phyloP scores from a whole-genome alignment of 2,113 vertebrate genomes.

The Cyprinodon variegatus region DNA sequence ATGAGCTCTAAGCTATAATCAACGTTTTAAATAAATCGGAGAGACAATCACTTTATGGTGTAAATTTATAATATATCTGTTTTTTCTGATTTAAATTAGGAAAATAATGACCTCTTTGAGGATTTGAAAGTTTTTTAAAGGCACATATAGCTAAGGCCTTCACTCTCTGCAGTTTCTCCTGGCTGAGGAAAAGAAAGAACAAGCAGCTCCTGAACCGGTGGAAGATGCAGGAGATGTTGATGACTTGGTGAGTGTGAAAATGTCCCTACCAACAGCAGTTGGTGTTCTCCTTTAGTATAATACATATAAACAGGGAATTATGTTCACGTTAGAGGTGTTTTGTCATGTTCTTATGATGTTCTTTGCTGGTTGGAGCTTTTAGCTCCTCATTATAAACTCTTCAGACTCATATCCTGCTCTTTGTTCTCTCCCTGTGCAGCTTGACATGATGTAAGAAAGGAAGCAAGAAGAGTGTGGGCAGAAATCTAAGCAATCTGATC shows the following conservation, averaged over 20 bases:
- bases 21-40: background rate
- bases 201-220: conserved; percentile 44
- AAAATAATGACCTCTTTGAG: background rate
- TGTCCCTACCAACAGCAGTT: background rate
- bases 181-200: conserved; percentile 76
- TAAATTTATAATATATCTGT: background rate
- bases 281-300: conserved; percentile 1
- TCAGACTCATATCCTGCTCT: background rate
- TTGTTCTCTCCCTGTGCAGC: conserved; percentile 79
- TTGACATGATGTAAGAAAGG: conserved; percentile 90
- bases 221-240: conserved; percentile 91
- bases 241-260: conserved; percentile 86
- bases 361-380: background rate
- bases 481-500: conserved; percentile 53
- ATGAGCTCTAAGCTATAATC: background rate
- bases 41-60: background rate
- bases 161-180: conserved; percentile 83
- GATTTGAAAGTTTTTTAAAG: background rate
- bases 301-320: background rate
- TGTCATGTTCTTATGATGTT: background rate
- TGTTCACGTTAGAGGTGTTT: conserved; percentile 7
- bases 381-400: conserved; percentile 26
- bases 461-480: conserved; percentile 28
- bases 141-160: conserved; percentile 3
- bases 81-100: background rate